These are phyloP conservation scores for Phaethornis superciliosus DNA, from an alignment of 2,113 vertebrate species.

Conservation along the genomic window DNA sequence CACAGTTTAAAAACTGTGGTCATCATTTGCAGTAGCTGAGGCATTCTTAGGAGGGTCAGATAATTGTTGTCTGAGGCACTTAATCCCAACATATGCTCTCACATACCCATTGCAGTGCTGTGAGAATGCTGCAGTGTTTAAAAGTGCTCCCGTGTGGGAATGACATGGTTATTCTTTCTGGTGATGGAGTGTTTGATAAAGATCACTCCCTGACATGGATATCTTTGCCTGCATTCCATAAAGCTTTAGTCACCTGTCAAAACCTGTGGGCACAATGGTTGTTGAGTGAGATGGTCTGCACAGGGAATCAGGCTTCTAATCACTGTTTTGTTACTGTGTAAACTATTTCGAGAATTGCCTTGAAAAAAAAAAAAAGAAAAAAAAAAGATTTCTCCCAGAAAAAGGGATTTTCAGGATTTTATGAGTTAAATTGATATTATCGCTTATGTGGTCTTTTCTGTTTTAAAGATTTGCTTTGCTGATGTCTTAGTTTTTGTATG, in stretches of 20 bases:
- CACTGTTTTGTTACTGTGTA: not conserved
- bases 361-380: not conserved
- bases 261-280: not conserved
- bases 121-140: accelerated
- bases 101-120: accelerated
- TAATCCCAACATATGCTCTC: accelerated
- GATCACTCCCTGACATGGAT: not conserved
- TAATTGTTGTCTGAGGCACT: not conserved
- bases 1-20: not conserved
- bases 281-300: constrained; percentile 13
- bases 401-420: not conserved
- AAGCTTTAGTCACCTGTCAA: not conserved
- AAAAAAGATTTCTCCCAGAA: not conserved
- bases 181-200: not conserved
- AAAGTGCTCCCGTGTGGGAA: not conserved
- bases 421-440: not conserved
- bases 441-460: not conserved
- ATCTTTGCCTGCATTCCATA: not conserved
- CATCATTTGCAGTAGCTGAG: not conserved
- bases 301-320: not conserved
- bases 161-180: not conserved
- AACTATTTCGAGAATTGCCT: not conserved
- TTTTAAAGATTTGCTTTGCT: not conserved
- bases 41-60: not conserved
- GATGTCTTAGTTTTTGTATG: not conserved